Conservation (phyloP, 2,888 invertebrate species). For the Seladonia tumulorum region DNA sequence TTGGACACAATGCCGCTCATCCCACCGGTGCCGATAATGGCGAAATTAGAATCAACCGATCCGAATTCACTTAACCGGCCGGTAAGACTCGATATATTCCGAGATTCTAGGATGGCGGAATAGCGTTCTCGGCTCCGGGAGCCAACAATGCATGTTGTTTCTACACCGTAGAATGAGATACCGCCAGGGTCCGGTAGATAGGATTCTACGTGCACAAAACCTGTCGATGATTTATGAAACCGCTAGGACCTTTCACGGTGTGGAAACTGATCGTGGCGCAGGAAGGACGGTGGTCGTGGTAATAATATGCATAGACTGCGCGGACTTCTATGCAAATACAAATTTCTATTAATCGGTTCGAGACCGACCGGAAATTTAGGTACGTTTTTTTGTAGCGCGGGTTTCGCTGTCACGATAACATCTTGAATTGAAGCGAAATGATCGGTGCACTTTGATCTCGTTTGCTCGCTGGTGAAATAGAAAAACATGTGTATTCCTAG, state of each 20-base stretch:
- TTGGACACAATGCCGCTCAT: background rate
- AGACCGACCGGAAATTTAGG: background rate
- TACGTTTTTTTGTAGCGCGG: too few species aligned
- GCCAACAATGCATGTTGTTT: constrained; percentile 5
- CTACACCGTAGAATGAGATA: background rate
- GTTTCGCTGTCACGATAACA: too few species aligned
- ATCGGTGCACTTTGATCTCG: too few species aligned
- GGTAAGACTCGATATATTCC: background rate
- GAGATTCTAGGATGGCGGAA: background rate
- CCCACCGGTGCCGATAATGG: background rate
- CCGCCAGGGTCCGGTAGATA: background rate
- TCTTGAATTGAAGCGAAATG: too few species aligned
- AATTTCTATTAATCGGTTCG: background rate
- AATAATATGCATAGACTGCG: background rate
- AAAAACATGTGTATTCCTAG: too few species aligned
- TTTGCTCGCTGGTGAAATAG: too few species aligned
- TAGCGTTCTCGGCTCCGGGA: background rate
- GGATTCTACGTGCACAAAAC: background rate
- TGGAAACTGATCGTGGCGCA: background rate
- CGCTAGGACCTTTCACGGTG: background rate
- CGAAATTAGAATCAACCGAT: constrained; percentile 9
- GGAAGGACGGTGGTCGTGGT: background rate
- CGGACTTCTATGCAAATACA: background rate
- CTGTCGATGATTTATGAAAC: constrained; percentile 5
- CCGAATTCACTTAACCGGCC: background rate